Conservation (phyloP, 2,797 vertebrate genomes). For the Pagetopsis macropterus region DNA sequence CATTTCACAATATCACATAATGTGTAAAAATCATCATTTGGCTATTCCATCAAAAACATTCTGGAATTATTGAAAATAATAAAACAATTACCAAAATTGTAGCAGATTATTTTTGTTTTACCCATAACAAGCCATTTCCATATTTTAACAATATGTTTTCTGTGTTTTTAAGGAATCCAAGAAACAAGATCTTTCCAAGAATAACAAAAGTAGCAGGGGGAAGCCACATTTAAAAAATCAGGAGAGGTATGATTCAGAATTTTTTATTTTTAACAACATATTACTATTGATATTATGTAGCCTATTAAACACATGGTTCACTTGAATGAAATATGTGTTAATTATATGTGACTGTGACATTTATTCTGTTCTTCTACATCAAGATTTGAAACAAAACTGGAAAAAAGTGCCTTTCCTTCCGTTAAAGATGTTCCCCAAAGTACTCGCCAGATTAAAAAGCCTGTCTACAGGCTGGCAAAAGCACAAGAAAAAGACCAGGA, state of each 20-base stretch:
- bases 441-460: slow-evolving; percentile 57
- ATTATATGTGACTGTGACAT: slow-evolving; percentile 4
- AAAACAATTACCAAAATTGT: background rate
- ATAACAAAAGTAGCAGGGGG: background rate
- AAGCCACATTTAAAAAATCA: slow-evolving; percentile 3
- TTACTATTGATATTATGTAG: background rate
- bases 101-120: background rate
- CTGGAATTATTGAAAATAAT: background rate
- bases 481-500: slow-evolving; percentile 29
- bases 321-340: background rate
- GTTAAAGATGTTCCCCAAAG: slow-evolving; percentile 39
- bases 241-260: slow-evolving; percentile 45
- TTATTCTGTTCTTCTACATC: slow-evolving; percentile 36
- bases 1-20: background rate
- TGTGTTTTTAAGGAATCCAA: slow-evolving; percentile 42
- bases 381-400: slow-evolving; percentile 37
- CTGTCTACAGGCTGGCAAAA: slow-evolving; percentile 55
- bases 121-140: background rate
- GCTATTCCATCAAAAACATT: background rate
- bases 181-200: slow-evolving; percentile 13
- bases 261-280: background rate
- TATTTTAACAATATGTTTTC: background rate
- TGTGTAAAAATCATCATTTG: too few relatives aligned
- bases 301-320: background rate
- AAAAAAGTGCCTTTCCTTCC: background rate